Percentiles rank a stretch among this genome's conserved stretches.
phyloP scores from a whole-genome alignment of 2,888 invertebrate genomes.

The Hirtodrosophila alboralis region DNA sequence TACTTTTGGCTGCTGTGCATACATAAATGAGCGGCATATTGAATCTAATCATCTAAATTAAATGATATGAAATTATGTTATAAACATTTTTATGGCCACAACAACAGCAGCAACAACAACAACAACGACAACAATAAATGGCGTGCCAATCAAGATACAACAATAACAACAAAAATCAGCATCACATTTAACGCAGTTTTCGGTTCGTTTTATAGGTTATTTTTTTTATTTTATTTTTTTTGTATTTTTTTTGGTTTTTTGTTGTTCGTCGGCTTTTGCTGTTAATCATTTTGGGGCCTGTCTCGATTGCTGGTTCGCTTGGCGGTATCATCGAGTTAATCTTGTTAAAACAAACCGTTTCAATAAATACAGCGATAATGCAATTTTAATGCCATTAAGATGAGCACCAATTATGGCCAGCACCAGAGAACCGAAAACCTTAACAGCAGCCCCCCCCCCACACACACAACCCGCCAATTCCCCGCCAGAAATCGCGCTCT shows the following conservation, averaged over 20 bases:
- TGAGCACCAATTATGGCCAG: constrained; percentile 82
- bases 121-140: constrained; percentile 26
- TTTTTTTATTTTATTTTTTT: constrained; percentile 8
- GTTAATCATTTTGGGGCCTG: constrained; percentile 74
- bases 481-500: background rate
- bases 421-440: constrained; percentile 55
- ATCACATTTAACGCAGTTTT: constrained; percentile 63
- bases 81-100: constrained; percentile 61
- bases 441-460: constrained; percentile 9
- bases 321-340: constrained; percentile 73
- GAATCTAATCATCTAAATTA: constrained; percentile 75
- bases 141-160: constrained; percentile 43
- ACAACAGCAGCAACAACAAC: constrained; percentile 23
- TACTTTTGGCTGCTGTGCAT: constrained; percentile 49
- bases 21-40: constrained; percentile 53
- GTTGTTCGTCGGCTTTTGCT: constrained; percentile 56
- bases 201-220: constrained; percentile 24
- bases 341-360: constrained; percentile 80
- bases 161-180: constrained; percentile 31
- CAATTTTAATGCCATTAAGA: constrained; percentile 83
- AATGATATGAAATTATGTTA: constrained; percentile 77
- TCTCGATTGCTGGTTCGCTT: constrained; percentile 37
- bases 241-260: constrained; percentile 7
- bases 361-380: constrained; percentile 83
- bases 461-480: background rate